These are phyloP conservation scores for Cheilosia scutellata DNA, from an alignment of 2,888 invertebrate species.

Conservation along the genomic window DNA sequence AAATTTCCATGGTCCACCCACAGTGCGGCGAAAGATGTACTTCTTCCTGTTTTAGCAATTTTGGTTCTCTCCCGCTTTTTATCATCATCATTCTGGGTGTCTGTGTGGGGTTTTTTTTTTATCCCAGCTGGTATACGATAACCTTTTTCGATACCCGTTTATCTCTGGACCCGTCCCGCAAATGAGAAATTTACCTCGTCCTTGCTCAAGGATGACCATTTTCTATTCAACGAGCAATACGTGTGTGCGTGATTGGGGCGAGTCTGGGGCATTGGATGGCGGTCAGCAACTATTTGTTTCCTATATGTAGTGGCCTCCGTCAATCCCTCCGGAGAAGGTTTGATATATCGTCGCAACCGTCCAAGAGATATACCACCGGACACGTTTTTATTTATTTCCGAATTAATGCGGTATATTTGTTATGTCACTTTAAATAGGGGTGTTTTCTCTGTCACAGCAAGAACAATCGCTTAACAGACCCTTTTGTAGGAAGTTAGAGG, in stretches of 20 bases:
- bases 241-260: conserved; percentile 8
- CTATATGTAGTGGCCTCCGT: conserved; percentile 11
- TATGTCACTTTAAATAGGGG: conserved; percentile 73
- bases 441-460: conserved; percentile 58
- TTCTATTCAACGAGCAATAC: conserved; percentile 60
- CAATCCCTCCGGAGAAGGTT: conserved; percentile 24
- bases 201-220: conserved; percentile 29
- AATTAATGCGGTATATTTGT: conserved; percentile 74
- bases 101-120: conserved; percentile 9
- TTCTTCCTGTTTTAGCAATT: conserved; percentile 40
- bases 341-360: conserved; percentile 57
- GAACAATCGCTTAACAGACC: conserved; percentile 68
- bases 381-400: conserved; percentile 70
- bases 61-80: conserved; percentile 21
- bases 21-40: conserved; percentile 12
- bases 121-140: conserved; percentile 47
- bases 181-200: conserved; percentile 41
- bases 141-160: conserved; percentile 71
- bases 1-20: conserved; percentile 41
- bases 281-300: conserved; percentile 39
- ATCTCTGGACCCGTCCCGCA: conserved; percentile 49
- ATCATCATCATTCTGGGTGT: conserved; percentile 47
- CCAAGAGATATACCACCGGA: conserved; percentile 58
- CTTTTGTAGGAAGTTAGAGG: conserved; percentile 35
- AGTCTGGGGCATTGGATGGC: conserved; percentile 23